Evolutionary conservation across 2,797 vertebrate genomes (phyloP).

Genomic region (Pagetopsis macropterus): DNA sequence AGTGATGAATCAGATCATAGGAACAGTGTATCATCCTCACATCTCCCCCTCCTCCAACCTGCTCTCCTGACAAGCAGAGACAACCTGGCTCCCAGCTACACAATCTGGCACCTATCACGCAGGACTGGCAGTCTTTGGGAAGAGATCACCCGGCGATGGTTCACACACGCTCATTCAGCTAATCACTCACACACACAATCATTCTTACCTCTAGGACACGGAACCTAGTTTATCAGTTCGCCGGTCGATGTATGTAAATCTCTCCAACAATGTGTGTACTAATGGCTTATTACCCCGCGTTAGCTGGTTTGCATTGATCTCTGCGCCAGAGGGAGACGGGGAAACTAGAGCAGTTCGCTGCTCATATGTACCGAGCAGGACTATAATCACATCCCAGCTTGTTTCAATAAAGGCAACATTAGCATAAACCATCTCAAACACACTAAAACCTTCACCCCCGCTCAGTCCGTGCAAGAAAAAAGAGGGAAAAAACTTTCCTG

Average conservation of each 20-base stretch:
- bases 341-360: conserved; percentile 66
- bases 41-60: conserved; percentile 60
- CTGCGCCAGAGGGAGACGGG: conserved; percentile 70
- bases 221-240: conserved; percentile 71
- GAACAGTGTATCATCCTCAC: conserved; percentile 74
- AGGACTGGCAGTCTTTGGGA: conserved; percentile 61
- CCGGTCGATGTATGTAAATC: conserved; percentile 83
- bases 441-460: conserved; percentile 66
- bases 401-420: conserved; percentile 84
- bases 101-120: conserved; percentile 80
- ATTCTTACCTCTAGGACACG: conserved; percentile 75
- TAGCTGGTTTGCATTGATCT: conserved; percentile 88
- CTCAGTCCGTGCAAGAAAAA: conserved; percentile 52
- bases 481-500: conserved; percentile 54
- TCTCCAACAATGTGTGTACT: conserved; percentile 80
- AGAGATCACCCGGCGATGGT: conserved; percentile 52
- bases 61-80: conserved; percentile 74
- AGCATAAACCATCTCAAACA: conserved; percentile 81
- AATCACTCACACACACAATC: conserved; percentile 74
- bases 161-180: conserved; percentile 55
- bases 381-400: conserved; percentile 83
- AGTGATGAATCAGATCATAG: conserved; percentile 81
- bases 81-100: conserved; percentile 76
- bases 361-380: conserved; percentile 69
- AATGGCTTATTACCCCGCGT: conserved; percentile 81